Conservation (phyloP, 2,797 vertebrate genomes). For the Pachyuromys duprasi region DNA sequence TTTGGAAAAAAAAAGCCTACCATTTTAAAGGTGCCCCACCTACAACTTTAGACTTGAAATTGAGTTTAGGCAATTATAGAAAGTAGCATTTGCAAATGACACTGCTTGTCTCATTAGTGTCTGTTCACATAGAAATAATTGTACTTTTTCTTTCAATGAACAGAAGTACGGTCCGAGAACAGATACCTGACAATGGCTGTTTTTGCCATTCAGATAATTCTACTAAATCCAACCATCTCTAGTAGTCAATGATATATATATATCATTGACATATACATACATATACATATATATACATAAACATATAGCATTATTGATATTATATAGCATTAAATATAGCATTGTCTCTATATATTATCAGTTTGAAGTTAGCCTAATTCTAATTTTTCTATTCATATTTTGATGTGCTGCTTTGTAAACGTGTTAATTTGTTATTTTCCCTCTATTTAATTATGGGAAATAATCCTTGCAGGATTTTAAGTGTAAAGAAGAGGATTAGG, state of each 20-base stretch:
- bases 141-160: not conserved
- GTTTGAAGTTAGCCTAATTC: not conserved
- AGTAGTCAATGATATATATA: not conserved
- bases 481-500: not conserved
- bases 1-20: not conserved
- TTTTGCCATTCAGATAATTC: not conserved
- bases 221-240: not conserved
- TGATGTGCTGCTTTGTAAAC: not conserved
- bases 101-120: not conserved
- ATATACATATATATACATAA: too few relatives aligned
- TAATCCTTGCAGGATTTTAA: not conserved
- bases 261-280: too few relatives aligned
- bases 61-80: not conserved
- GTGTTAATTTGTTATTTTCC: not conserved
- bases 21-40: not conserved
- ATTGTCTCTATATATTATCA: not conserved
- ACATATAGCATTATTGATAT: too few relatives aligned
- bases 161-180: not conserved
- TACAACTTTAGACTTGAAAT: not conserved
- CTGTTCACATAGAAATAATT: not conserved
- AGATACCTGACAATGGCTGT: not conserved
- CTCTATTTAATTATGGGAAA: constrained; percentile 27
- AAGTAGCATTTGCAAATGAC: not conserved
- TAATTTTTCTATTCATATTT: not conserved
- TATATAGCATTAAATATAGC: too few relatives aligned